These are phyloP conservation scores for Phalanger gymnotis DNA, from an alignment of 2,797 vertebrate species.

Conservation along the genomic window DNA sequence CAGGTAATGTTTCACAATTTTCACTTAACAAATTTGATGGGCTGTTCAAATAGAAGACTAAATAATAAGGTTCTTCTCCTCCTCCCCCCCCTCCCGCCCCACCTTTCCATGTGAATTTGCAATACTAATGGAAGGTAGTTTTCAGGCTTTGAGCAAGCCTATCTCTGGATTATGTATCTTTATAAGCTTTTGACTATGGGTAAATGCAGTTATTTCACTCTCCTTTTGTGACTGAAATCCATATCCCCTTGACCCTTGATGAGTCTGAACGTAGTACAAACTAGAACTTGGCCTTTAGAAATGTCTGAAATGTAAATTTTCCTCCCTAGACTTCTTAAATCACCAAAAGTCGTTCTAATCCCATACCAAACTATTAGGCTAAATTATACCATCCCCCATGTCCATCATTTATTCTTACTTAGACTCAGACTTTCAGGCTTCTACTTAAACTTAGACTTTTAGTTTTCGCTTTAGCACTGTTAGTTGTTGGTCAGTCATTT, in stretches of 20 bases:
- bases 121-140: background rate
- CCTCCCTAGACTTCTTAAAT: background rate
- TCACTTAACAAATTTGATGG: background rate
- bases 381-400: background rate
- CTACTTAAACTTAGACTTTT: background rate
- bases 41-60: background rate
- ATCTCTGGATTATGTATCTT: background rate
- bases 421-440: background rate
- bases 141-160: background rate
- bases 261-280: background rate
- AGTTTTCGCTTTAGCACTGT: background rate
- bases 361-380: background rate
- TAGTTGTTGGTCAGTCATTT: background rate
- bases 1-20: background rate
- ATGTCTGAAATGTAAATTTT: background rate
- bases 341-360: background rate
- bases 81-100: too few species aligned
- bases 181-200: background rate
- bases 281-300: background rate
- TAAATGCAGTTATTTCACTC: background rate
- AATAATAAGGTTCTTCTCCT: background rate
- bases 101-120: background rate
- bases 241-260: background rate
- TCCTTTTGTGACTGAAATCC: background rate
- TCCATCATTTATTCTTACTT: background rate